Conservation (phyloP, 2,888 invertebrate genomes). For the Agriopis leucophaearia region DNA sequence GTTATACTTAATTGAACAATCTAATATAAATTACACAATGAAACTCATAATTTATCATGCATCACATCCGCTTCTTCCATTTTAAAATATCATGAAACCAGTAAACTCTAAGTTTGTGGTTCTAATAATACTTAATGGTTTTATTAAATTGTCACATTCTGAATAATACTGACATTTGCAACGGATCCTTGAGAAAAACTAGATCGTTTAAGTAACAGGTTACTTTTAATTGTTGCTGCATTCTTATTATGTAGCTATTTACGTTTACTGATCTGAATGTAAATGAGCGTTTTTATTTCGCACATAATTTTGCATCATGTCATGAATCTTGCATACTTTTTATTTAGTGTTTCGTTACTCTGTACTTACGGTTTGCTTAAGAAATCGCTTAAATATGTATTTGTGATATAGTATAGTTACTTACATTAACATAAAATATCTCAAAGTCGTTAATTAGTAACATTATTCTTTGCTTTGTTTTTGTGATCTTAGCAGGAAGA, state of each 20-base stretch:
- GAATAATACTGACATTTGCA: constrained; percentile 33
- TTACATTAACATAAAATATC: neutral
- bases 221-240: constrained; percentile 47
- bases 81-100: constrained; percentile 10
- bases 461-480: no score
- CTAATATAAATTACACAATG: neutral
- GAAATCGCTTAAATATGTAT: neutral
- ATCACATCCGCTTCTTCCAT: constrained; percentile 7
- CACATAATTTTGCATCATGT: constrained; percentile 5
- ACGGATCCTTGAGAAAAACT: constrained; percentile 63
- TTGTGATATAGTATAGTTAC: neutral
- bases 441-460: no score
- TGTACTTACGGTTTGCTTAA: neutral
- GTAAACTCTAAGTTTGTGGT: constrained; percentile 3
- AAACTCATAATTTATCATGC: constrained; percentile 8
- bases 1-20: constrained; percentile 1
- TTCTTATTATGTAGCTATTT: constrained; percentile 36
- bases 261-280: constrained; percentile 22
- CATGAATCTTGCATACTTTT: neutral
- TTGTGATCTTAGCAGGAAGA: no score
- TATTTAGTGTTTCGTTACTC: neutral
- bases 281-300: constrained; percentile 11
- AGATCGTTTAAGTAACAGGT: constrained; percentile 56
- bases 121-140: constrained; percentile 21
- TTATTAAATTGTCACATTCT: constrained; percentile 40